Conservation (phyloP, 1,140 invertebrate genomes). For the Scaptomyza pallida region DNA sequence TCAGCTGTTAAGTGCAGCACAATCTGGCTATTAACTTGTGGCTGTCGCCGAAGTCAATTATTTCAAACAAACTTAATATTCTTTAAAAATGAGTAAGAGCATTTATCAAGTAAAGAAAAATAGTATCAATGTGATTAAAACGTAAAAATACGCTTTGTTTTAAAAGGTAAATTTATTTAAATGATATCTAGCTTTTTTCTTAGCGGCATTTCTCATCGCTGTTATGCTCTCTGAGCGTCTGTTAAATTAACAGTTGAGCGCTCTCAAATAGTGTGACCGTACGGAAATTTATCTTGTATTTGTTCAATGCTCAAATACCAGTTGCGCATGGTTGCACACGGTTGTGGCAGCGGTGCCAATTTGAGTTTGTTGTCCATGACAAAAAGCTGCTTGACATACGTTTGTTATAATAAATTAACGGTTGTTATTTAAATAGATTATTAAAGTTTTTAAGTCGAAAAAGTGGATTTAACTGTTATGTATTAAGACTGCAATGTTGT, state of each 20-base stretch:
- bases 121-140: neutral
- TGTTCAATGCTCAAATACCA: constrained; percentile 25
- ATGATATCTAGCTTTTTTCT: constrained; percentile 18
- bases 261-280: constrained; percentile 28
- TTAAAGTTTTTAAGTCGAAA: neutral
- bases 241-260: constrained; percentile 32
- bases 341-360: neutral
- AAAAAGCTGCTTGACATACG: constrained; percentile 27
- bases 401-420: neutral
- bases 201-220: neutral
- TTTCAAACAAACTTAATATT: neutral
- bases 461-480: no score
- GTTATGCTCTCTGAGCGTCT: constrained; percentile 13
- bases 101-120: neutral
- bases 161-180: neutral
- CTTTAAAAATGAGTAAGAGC: neutral
- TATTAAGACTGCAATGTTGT: neutral
- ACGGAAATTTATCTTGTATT: constrained; percentile 6
- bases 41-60: neutral
- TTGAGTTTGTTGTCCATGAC: constrained; percentile 12
- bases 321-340: constrained; percentile 32
- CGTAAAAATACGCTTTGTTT: no score
- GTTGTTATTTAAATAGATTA: neutral
- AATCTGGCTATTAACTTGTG: constrained; percentile 7
- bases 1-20: constrained; percentile 5